Evolutionary conservation across 1,140 invertebrate species (phyloP).

Genomic region (Condylostylus longicornis): DNA sequence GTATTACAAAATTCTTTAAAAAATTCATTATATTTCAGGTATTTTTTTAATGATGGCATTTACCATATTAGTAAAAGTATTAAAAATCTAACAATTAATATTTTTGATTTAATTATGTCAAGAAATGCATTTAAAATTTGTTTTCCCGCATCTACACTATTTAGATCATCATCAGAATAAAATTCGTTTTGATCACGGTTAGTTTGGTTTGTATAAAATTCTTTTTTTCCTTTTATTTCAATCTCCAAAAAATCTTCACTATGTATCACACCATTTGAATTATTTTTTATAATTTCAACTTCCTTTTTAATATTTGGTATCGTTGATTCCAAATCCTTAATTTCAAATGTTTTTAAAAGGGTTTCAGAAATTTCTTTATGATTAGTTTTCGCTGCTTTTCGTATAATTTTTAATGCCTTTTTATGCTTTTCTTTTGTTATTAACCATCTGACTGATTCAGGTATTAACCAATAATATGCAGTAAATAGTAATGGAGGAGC

Average conservation of each 20-base stretch:
- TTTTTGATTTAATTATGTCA: slow-evolving; percentile 34
- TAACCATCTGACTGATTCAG: slow-evolving; percentile 48
- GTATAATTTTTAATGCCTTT: slow-evolving; percentile 38
- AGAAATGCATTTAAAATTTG: slow-evolving; percentile 29
- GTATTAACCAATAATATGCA: slow-evolving; percentile 43
- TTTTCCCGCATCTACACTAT: slow-evolving; percentile 7
- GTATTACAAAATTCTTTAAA: too few species aligned
- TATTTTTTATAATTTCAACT: background rate
- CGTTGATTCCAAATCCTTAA: background rate
- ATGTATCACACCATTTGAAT: background rate
- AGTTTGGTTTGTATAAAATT: background rate
- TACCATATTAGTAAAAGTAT: slow-evolving; percentile 39
- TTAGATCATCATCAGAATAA: background rate
- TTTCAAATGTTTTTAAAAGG: slow-evolving; percentile 25
- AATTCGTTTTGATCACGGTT: background rate
- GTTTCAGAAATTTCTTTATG: slow-evolving; percentile 34
- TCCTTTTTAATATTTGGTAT: background rate
- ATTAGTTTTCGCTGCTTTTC: slow-evolving; percentile 38
- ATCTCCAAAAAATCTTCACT: background rate
- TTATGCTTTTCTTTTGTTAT: slow-evolving; percentile 36
- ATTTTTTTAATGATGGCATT: slow-evolving; percentile 10
- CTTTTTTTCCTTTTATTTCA: background rate
- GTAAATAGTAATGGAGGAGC: slow-evolving; percentile 39
- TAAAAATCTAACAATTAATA: slow-evolving; percentile 31
- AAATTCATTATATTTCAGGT: background rate